phyloP scores from a whole-genome alignment of 2,113 vertebrate genomes.

The Callipepla squamata region DNA sequence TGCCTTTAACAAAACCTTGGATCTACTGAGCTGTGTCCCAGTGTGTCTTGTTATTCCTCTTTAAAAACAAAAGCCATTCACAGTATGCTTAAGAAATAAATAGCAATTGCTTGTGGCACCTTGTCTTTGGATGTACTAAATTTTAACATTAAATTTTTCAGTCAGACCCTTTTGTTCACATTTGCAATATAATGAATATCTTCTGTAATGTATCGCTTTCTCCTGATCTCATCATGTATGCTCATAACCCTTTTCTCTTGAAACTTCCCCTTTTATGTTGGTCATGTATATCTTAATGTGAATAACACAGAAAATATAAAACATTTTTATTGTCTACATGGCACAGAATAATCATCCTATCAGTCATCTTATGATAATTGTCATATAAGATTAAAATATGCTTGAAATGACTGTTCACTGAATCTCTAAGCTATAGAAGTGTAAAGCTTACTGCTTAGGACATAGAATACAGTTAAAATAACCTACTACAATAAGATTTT shows the following conservation, averaged over 20 bases:
- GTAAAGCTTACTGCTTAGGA: neutral
- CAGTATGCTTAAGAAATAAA: neutral
- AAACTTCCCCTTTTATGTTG: neutral
- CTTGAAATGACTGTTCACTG: neutral
- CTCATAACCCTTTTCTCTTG: neutral
- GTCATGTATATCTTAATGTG: neutral
- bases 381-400: neutral
- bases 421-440: neutral
- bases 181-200: neutral
- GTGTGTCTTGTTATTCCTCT: neutral
- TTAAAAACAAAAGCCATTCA: neutral
- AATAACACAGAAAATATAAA: neutral
- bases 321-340: neutral
- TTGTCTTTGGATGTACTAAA: neutral
- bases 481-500: neutral
- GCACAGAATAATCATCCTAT: neutral
- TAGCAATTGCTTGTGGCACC: neutral
- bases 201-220: fast-evolving
- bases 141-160: neutral
- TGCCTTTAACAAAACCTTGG: neutral
- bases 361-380: neutral
- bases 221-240: neutral
- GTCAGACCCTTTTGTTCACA: neutral
- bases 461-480: neutral
- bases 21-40: neutral